Evolutionary conservation across 1,140 invertebrate genomes (phyloP).

Genomic region (Sipha flava): DNA sequence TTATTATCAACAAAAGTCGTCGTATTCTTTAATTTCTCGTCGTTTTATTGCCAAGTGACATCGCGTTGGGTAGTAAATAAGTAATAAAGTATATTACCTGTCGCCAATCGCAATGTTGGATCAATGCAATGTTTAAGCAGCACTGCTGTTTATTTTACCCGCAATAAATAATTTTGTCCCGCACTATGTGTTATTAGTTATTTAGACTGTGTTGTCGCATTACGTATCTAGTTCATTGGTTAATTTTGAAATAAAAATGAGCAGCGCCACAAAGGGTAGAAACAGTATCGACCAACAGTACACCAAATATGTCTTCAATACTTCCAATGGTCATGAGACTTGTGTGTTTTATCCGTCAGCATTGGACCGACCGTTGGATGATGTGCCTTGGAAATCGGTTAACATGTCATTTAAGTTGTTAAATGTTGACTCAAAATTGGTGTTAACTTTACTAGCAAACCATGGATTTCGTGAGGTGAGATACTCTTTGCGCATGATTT

Average conservation of each 20-base stretch:
- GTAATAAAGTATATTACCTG: too few species aligned
- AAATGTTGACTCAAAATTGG: constrained; percentile 15
- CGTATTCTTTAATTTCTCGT: too few species aligned
- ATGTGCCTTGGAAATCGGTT: neutral
- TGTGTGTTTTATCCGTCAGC: constrained; percentile 25
- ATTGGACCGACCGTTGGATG: constrained; percentile 36
- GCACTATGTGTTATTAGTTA: too few species aligned
- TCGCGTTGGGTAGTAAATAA: too few species aligned
- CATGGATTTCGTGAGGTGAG: constrained; percentile 26
- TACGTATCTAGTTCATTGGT: too few species aligned
- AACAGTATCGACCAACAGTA: neutral
- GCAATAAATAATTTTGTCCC: too few species aligned
- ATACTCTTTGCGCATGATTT: neutral
- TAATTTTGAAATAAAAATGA: neutral
- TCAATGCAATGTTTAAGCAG: too few species aligned
- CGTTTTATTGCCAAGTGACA: too few species aligned
- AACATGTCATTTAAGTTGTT: constrained; percentile 10
- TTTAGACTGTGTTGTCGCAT: too few species aligned
- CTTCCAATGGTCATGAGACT: neutral
- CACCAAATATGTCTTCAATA: neutral
- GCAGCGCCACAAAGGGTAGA: neutral
- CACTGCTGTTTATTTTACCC: too few species aligned
- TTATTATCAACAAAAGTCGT: too few species aligned
- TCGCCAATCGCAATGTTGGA: too few species aligned
- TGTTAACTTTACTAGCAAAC: constrained; percentile 8